Conservation (phyloP, 2,888 invertebrate genomes). For the Diogma glabrata region DNA sequence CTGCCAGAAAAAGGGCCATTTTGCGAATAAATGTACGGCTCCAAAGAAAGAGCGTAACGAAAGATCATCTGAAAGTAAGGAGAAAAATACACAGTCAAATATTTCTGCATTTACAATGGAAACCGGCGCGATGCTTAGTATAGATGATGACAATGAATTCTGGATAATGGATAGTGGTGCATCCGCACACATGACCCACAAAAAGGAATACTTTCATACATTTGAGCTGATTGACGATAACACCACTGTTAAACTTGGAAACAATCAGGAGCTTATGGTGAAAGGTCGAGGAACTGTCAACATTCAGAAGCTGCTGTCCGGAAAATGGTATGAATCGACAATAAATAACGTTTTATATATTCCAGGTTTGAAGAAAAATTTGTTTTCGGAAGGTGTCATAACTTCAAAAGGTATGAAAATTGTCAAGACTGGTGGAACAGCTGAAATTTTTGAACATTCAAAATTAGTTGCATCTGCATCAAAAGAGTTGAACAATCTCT, state of each 20-base stretch:
- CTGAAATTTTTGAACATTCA: no score
- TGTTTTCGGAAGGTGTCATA: no score
- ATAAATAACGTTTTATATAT: no score
- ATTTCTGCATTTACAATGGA: not conserved
- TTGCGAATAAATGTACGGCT: not conserved
- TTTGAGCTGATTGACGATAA: not conserved
- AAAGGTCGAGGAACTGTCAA: not conserved
- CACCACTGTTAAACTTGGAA: no score
- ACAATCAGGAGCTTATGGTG: not conserved
- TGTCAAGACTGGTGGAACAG: no score
- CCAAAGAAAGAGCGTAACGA: not conserved
- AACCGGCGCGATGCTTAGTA: not conserved
- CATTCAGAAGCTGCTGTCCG: no score
- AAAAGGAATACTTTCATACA: not conserved
- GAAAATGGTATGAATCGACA: no score
- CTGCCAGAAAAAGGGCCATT: slow-evolving; percentile 1
- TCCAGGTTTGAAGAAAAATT: no score
- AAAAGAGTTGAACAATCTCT: no score
- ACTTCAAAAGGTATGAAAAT: no score
- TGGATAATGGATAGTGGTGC: not conserved
- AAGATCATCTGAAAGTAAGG: not conserved
- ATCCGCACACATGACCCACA: not conserved
- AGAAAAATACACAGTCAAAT: slow-evolving; percentile 4
- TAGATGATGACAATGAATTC: not conserved
- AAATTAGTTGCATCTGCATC: no score